These are phyloP conservation scores for Paracentrotus lividus DNA, from an alignment of 53 echinoderm and acorn worm species.

Conservation along the genomic window DNA sequence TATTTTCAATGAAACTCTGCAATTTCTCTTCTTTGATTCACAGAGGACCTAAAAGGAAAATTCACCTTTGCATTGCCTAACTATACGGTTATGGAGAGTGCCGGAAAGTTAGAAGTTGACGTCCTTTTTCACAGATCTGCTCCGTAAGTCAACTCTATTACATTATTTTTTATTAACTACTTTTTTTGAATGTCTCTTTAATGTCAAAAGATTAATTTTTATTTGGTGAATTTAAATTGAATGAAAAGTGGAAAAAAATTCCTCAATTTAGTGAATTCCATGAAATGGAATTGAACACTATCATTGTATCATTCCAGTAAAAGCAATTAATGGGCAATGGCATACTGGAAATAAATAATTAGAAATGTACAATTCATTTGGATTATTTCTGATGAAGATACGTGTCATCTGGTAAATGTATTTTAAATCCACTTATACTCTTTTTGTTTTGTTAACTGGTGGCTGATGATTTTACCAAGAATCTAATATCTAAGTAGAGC, in stretches of 20 bases:
- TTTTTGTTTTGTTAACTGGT: not conserved
- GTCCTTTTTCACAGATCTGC: constrained; percentile 88
- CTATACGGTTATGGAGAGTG: constrained; percentile 95
- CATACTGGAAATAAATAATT: not conserved
- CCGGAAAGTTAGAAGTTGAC: constrained; percentile 91
- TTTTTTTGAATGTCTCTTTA: no score
- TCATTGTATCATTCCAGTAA: no score
- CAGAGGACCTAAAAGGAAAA: constrained; percentile 94
- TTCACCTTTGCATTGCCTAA: constrained; percentile 93
- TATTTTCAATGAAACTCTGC: no score
- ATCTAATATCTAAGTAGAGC: not conserved
- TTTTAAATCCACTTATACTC: no score
- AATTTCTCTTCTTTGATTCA: not conserved
- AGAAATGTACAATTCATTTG: not conserved
- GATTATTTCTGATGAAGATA: not conserved
- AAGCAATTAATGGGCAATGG: not conserved
- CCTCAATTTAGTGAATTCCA: no score
- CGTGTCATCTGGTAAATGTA: no score
- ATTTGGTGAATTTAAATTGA: no score
- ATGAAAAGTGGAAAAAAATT: no score
- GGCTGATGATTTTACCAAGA: not conserved
- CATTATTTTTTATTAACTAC: no score
- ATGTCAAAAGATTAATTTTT: no score
- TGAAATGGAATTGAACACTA: no score
- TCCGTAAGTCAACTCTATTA: constrained; percentile 82